Percentiles rank a stretch among this genome's conserved stretches.
Evolutionary conservation across 2,797 vertebrate genomes (phyloP).

Genomic region (Gobio occitaniae): DNA sequence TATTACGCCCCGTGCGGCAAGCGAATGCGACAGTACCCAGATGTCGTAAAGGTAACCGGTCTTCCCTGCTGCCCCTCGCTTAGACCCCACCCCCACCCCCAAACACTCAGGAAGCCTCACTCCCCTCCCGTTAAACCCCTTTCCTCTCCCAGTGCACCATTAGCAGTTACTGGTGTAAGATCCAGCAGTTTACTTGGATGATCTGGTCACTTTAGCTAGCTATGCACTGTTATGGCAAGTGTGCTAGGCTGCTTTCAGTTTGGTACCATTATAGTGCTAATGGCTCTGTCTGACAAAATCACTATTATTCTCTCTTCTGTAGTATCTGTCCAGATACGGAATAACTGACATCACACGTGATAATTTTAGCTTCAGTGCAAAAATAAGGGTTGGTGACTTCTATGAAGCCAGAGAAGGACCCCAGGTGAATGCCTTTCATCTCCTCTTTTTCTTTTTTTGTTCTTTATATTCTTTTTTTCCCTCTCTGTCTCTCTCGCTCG

Average conservation of each 20-base stretch:
- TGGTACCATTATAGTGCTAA: conserved; percentile 68
- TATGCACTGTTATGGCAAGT: conserved; percentile 68
- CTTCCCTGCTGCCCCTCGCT: neutral
- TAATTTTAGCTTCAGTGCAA: conserved; percentile 99
- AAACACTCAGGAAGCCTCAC: conserved; percentile 18
- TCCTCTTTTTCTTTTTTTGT: conserved; percentile 71
- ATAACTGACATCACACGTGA: conserved; percentile 99
- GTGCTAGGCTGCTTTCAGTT: conserved; percentile 55
- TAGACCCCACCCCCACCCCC: neutral
- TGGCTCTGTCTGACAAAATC: conserved; percentile 77
- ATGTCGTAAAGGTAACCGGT: conserved; percentile 90
- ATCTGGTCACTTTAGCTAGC: conserved; percentile 64
- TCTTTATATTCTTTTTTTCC: conserved; percentile 64
- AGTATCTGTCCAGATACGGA: conserved; percentile 99
- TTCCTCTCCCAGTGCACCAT: conserved; percentile 40
- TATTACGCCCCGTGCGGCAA: conserved; percentile 96
- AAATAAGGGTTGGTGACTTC: conserved; percentile 99
- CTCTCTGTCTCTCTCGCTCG: conserved; percentile 41
- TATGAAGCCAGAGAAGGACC: conserved; percentile 99
- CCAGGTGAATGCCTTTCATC: conserved; percentile 94
- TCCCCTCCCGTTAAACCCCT: conserved; percentile 30
- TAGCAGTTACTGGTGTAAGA: conserved; percentile 62
- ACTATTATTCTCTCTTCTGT: conserved; percentile 93
- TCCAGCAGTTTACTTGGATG: conserved; percentile 56
- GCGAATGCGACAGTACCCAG: conserved; percentile 95